phyloP scores from a whole-genome alignment of 2,797 vertebrate species.

The Anguilla anguilla region DNA sequence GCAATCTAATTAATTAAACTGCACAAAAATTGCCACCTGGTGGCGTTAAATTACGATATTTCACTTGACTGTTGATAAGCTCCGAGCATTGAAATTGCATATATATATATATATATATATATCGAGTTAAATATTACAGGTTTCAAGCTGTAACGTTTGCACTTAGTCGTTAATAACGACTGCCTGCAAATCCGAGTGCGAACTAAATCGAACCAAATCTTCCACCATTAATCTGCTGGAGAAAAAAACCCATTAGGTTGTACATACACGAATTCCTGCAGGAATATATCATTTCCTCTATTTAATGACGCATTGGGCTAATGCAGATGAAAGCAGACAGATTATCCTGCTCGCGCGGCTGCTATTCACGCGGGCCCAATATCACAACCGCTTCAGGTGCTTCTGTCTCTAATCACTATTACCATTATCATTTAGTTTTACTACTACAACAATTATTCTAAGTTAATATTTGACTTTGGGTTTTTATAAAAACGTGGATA shows the following conservation, averaged over 20 bases:
- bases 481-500: neutral
- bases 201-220: neutral
- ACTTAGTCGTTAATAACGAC: neutral
- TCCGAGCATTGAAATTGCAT: neutral
- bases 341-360: neutral
- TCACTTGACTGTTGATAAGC: neutral
- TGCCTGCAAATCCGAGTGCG: neutral
- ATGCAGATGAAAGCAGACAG: neutral
- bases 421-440: neutral
- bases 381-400: neutral
- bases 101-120: too few species aligned
- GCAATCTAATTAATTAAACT: neutral
- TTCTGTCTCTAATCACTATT: neutral
- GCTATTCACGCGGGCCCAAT: neutral
- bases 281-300: neutral
- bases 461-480: neutral
- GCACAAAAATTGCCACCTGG: neutral
- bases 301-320: neutral
- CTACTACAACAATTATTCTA: neutral
- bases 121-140: neutral
- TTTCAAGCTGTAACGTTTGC: neutral
- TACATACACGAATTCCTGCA: neutral
- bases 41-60: neutral
- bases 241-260: neutral
- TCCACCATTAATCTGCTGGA: neutral